Evolutionary conservation across 2,888 invertebrate genomes (phyloP), one percentile per base, ranked within the genome.

Genomic region (Chelonus formosanus): DNA sequence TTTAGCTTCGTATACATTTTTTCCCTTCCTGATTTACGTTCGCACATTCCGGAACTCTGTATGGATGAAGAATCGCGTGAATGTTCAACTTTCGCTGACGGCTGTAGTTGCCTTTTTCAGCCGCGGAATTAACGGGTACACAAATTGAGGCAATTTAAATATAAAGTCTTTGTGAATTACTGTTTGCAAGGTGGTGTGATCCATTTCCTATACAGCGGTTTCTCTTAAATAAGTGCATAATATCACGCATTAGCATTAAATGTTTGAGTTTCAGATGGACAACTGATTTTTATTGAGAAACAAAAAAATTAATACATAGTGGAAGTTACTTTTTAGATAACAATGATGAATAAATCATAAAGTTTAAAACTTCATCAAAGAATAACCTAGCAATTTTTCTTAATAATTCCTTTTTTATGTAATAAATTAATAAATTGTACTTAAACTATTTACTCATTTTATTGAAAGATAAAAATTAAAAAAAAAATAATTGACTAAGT

Each of bases 61-160:
- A 59, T 48, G 56, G 64, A 64, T 48, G 32, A 43, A 48, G 57
- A 63, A 69, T 69, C 61, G 67, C 67, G 61, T 61, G 57, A 52
- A 65, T 59, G 43, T 32, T 40, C 50, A 32, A 48, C 52, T n/a
- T 52, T 57, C 44, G 43, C 59, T 32, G 54, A 55, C 47, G 56
- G 52, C 65, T 52, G 60, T 48, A 56, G 43, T 35, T 48, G 44
- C 58, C 43, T 54, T 45, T 53, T 34, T 20, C 43, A 63, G 45
- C 57, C 58, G 8, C 40, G 36, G 65, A 68, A 68, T 68, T 63
- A 70, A 64, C 57, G 68, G 67, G 65, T 68, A 57, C 63, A 64
- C 68, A 67, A 70, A 71, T 68, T 62, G 71, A 63, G 53, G 65
- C 62, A 68, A 68, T 71, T 71, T 65, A 62, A 68, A 68, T 70